Conservation (phyloP, 2,113 vertebrate genomes). For the Ptyas mucosa region DNA sequence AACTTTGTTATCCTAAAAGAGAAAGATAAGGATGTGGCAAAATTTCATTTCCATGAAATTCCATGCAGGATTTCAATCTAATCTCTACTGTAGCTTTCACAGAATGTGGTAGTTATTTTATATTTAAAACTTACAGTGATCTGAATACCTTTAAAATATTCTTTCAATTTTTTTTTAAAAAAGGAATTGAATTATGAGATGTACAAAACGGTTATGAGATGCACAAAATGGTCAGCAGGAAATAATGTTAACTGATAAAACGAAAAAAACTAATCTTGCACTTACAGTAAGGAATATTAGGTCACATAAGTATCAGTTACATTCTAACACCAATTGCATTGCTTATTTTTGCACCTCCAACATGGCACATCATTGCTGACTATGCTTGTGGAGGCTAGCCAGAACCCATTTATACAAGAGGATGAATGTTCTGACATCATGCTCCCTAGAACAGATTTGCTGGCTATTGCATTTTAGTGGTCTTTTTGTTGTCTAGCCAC, state of each 20-base stretch:
- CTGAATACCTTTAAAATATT: neutral
- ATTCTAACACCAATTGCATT: neutral
- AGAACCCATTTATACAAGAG: slow-evolving; percentile 40
- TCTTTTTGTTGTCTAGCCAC: neutral
- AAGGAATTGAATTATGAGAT: slow-evolving; percentile 14
- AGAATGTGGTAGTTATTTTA: neutral
- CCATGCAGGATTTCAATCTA: neutral
- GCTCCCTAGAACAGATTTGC: neutral
- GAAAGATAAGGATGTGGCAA: neutral
- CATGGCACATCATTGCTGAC: slow-evolving; percentile 49
- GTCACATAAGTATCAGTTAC: neutral
- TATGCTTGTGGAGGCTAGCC: slow-evolving; percentile 41
- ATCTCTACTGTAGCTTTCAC: neutral
- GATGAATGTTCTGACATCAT: slow-evolving; percentile 30
- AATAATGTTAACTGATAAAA: slow-evolving; percentile 20
- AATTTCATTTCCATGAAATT: neutral
- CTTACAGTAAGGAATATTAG: slow-evolving; percentile 7
- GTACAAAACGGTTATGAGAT: slow-evolving; percentile 3
- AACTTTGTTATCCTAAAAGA: neutral
- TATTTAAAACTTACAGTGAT: neutral
- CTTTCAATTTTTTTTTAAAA: neutral
- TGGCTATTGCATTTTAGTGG: neutral
- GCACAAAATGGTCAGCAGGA: slow-evolving; percentile 9
- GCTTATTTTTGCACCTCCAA: slow-evolving; percentile 31
- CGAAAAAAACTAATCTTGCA: slow-evolving; percentile 15